A percentile compares a stretch with the other conserved stretches of the same genome.
These are phyloP conservation scores for Baccha elongata DNA, from an alignment of 2,888 invertebrate genomes.

Conservation along the genomic window DNA sequence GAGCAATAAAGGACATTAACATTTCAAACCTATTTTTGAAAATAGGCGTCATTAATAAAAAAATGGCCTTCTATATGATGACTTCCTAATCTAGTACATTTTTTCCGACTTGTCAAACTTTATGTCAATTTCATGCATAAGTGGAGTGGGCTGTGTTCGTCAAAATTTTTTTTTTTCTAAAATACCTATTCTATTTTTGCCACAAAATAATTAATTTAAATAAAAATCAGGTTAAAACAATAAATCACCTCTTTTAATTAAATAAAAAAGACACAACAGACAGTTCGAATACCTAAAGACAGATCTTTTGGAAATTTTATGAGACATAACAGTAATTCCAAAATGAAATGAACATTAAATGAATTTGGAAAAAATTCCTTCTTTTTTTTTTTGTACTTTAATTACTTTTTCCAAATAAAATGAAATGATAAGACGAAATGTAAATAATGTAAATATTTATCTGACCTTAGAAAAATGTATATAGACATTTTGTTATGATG, in stretches of 20 bases:
- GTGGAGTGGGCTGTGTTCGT: neutral
- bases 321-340: too few species aligned
- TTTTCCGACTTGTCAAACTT: neutral
- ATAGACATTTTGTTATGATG: neutral
- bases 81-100: too few species aligned
- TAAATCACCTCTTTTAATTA: neutral
- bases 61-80: too few species aligned
- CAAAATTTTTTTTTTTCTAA: neutral
- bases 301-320: too few species aligned
- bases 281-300: too few species aligned
- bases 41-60: too few species aligned
- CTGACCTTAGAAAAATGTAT: slow-evolving; percentile 18
- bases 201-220: neutral
- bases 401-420: neutral
- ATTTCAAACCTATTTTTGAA: too few species aligned
- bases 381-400: neutral
- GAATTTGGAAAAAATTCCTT: slow-evolving; percentile 5
- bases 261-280: neutral
- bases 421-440: neutral
- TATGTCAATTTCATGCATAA: neutral
- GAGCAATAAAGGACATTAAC: too few species aligned
- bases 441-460: neutral
- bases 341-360: neutral
- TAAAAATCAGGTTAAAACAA: neutral
- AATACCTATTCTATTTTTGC: neutral